Percentiles rank a stretch among this genome's conserved stretches.
Evolutionary conservation across 2,113 vertebrate species (phyloP).

Genomic region (Phalacrocorax pelagicus): DNA sequence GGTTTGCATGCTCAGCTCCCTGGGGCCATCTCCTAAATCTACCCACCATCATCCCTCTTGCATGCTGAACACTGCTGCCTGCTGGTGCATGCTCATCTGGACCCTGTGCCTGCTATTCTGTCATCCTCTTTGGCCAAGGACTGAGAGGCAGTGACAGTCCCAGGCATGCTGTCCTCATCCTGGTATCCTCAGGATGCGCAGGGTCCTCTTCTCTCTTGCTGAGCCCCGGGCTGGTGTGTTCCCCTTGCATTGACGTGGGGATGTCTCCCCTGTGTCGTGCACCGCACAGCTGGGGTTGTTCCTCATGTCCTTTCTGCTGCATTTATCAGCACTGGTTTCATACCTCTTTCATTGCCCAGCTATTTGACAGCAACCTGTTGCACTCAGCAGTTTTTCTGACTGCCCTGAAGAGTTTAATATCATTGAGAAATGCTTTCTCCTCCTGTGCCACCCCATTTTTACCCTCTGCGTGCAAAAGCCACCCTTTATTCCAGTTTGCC

Average conservation of each 20-base stretch:
- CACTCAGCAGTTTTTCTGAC: neutral
- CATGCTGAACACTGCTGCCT: rapidly evolving
- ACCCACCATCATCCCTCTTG: neutral
- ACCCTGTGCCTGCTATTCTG: rapidly evolving
- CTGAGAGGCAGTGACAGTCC: neutral
- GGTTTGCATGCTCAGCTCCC: neutral
- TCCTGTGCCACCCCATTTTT: neutral
- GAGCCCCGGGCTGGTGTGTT: neutral
- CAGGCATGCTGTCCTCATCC: neutral
- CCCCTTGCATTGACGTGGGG: too few relatives aligned
- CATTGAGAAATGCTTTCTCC: neutral
- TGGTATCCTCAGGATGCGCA: rapidly evolving
- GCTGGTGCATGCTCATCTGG: rapidly evolving
- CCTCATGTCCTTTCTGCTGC: neutral
- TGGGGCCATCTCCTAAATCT: neutral
- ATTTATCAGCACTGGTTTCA: neutral
- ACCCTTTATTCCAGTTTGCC: neutral
- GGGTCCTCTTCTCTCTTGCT: neutral
- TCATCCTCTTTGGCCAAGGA: neutral
- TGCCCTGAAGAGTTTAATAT: neutral
- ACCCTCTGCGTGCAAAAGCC: neutral
- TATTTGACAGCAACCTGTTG: neutral
- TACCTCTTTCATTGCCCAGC: neutral
- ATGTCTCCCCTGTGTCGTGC: rapidly evolving
- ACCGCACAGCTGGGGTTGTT: rapidly evolving